These are phyloP conservation scores for Argynnis bischoffii DNA, from an alignment of 2,888 invertebrate species.

Conservation along the genomic window DNA sequence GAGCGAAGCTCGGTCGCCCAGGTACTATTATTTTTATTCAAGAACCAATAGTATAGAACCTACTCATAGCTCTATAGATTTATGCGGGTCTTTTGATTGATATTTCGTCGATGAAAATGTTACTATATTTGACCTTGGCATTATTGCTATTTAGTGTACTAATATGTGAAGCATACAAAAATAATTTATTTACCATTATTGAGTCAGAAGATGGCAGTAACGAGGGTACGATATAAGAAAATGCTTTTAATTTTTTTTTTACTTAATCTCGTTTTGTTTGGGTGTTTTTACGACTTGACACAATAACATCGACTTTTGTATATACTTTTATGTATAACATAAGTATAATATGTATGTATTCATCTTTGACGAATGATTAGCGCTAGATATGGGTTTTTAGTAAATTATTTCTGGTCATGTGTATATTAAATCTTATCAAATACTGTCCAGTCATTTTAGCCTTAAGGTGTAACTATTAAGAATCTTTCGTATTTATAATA, in stretches of 20 bases:
- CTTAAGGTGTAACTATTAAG: no score
- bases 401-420: no score
- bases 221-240: slow-evolving; percentile 16
- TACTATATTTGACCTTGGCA: background rate
- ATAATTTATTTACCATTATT: slow-evolving; percentile 39
- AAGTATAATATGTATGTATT: no score
- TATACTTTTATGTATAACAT: no score
- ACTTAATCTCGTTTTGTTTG: background rate
- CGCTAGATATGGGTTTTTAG: no score
- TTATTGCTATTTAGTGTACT: slow-evolving; percentile 26
- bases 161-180: slow-evolving; percentile 38
- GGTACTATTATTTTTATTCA: background rate
- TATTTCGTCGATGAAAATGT: background rate
- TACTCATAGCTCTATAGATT: slow-evolving; percentile 25
- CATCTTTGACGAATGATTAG: no score
- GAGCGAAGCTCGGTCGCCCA: no score
- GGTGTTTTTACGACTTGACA: no score
- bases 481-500: no score
- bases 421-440: no score
- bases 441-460: no score
- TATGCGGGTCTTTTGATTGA: background rate
- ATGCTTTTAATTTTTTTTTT: background rate
- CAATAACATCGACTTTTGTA: no score
- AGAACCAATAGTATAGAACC: background rate
- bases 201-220: slow-evolving; percentile 22